A percentile compares a stretch with the other conserved stretches of the same genome.
Conservation (phyloP, 92 coral and sea anemone species). For the Porites cylindrica region DNA sequence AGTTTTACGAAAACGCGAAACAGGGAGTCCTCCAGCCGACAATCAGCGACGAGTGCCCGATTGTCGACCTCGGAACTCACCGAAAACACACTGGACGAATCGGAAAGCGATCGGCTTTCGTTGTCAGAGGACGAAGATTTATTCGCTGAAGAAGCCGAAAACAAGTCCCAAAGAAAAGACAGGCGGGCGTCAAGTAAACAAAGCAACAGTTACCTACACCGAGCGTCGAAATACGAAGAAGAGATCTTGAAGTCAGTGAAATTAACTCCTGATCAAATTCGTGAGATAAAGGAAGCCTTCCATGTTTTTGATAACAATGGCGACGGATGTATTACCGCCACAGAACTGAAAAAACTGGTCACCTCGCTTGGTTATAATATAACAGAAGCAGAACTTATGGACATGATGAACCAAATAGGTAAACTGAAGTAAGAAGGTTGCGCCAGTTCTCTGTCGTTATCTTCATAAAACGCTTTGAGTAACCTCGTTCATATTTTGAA, state of each 20-base stretch:
- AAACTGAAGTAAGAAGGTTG: not conserved
- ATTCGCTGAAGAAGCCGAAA: slow-evolving; percentile 53
- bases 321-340: slow-evolving; percentile 93
- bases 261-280: slow-evolving; percentile 60
- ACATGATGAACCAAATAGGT: slow-evolving; percentile 99
- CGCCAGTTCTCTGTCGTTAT: too few species aligned
- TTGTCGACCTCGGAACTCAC: slow-evolving; percentile 43
- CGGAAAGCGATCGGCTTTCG: slow-evolving; percentile 72
- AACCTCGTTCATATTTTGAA: too few species aligned
- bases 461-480: too few species aligned
- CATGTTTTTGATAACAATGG: slow-evolving; percentile 93
- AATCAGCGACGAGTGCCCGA: slow-evolving; percentile 50
- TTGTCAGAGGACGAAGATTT: slow-evolving; percentile 72
- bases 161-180: slow-evolving; percentile 32
- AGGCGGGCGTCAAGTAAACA: slow-evolving; percentile 8
- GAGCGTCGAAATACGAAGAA: slow-evolving; percentile 31
- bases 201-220: slow-evolving; percentile 4
- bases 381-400: slow-evolving; percentile 99
- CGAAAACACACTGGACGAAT: slow-evolving; percentile 59
- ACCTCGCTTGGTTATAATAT: slow-evolving; percentile 97
- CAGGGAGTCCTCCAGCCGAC: slow-evolving; percentile 56
- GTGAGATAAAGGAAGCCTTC: slow-evolving; percentile 96
- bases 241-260: slow-evolving; percentile 8
- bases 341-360: slow-evolving; percentile 90
- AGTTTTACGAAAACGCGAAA: not conserved